These are phyloP conservation scores for Siniperca knerii DNA, from an alignment of 2,113 vertebrate species.

Conservation along the genomic window DNA sequence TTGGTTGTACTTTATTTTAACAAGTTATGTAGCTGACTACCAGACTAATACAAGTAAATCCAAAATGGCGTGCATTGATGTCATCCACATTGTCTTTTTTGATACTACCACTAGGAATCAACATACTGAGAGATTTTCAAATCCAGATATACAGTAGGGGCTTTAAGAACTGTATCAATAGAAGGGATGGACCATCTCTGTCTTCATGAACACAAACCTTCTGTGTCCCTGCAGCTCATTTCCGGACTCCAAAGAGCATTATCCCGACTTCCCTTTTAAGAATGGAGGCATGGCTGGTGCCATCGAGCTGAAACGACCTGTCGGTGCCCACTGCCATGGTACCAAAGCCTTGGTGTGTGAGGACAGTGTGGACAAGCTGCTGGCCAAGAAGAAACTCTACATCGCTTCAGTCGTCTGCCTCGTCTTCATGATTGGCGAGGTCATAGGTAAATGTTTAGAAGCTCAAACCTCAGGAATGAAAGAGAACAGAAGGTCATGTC, in stretches of 20 bases:
- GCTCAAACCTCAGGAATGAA: neutral
- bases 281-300: conserved; percentile 75
- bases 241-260: conserved; percentile 79
- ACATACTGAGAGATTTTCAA: too few relatives aligned
- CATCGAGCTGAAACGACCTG: conserved; percentile 81
- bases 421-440: conserved; percentile 95
- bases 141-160: too few relatives aligned
- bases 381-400: conserved; percentile 91
- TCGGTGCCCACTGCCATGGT: conserved; percentile 81
- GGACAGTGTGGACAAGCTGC: conserved; percentile 78
- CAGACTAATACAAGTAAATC: neutral
- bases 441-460: conserved; percentile 82
- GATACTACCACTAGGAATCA: too few relatives aligned
- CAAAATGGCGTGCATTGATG: neutral
- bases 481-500: neutral
- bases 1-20: too few relatives aligned
- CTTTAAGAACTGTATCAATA: neutral
- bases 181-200: neutral
- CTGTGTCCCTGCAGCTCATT: conserved; percentile 73
- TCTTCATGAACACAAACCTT: neutral
- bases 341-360: conserved; percentile 41
- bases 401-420: conserved; percentile 91
- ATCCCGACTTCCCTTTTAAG: conserved; percentile 72
- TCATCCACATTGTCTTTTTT: too few relatives aligned
- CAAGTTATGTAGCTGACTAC: neutral